phyloP scores from a whole-genome alignment of 2,888 invertebrate species.

The Lingula anatina region DNA sequence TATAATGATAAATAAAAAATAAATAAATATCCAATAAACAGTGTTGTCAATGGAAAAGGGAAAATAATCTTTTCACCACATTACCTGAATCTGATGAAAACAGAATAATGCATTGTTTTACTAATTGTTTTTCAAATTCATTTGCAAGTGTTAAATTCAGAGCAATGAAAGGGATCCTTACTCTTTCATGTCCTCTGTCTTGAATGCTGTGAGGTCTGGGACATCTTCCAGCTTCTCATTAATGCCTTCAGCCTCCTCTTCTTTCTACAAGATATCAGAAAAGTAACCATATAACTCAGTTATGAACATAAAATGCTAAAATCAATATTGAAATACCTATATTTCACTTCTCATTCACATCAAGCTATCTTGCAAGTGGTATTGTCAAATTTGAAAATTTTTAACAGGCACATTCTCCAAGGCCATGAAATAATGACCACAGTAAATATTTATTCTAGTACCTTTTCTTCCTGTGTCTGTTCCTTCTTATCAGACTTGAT shows the following conservation, averaged over 20 bases:
- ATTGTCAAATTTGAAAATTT: too few relatives aligned
- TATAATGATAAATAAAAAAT: neutral
- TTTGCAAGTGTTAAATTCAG: too few relatives aligned
- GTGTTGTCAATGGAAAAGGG: neutral
- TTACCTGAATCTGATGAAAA: neutral
- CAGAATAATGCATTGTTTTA: too few relatives aligned
- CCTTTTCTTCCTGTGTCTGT: constrained; percentile 10
- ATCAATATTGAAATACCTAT: too few relatives aligned
- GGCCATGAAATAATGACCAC: too few relatives aligned
- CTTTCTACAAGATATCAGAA: neutral
- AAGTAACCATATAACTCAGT: neutral
- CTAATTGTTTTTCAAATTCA: too few relatives aligned
- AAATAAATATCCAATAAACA: neutral
- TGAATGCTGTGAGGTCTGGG: constrained; percentile 38
- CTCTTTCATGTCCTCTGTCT: constrained; percentile 30
- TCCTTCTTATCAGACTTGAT: constrained; percentile 49
- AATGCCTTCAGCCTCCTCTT: constrained; percentile 4
- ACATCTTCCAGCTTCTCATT: constrained; percentile 21
- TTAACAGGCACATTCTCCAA: too few relatives aligned
- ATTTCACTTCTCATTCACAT: too few relatives aligned
- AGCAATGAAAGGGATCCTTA: constrained; percentile 17
- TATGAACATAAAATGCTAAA: neutral
- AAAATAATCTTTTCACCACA: neutral
- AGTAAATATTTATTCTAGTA: constrained; percentile 8
- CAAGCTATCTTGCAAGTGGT: too few relatives aligned